Evolutionary conservation across 2,888 invertebrate species (phyloP).

Genomic region (Drosophila ochracea): DNA sequence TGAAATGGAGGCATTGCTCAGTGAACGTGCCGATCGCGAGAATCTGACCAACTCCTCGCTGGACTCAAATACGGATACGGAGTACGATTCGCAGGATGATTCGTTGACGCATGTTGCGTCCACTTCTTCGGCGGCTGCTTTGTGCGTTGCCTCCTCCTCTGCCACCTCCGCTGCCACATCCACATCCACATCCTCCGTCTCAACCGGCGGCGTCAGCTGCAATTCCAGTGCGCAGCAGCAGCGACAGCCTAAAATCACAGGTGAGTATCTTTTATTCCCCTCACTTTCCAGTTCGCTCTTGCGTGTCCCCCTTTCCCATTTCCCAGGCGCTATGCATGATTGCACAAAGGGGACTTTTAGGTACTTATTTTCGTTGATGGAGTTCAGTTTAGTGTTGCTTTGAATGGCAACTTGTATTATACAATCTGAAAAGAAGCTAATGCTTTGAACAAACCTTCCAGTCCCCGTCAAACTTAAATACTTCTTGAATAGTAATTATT

Average conservation of each 20-base stretch:
- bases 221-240: conserved; percentile 46
- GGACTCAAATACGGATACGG: conserved; percentile 79
- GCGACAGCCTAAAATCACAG: conserved; percentile 85
- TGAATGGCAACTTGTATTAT: neutral
- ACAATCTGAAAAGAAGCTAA: neutral
- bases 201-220: conserved; percentile 5
- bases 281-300: neutral
- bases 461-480: neutral
- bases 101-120: conserved; percentile 57
- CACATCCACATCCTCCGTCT: neutral
- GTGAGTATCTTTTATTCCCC: conserved; percentile 67
- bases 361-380: conserved; percentile 27
- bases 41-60: conserved; percentile 70
- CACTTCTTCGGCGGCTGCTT: conserved; percentile 51
- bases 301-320: conserved; percentile 14
- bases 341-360: conserved; percentile 35
- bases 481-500: neutral
- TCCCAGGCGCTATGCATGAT: conserved; percentile 65
- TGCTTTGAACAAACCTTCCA: neutral
- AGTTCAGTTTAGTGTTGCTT: conserved; percentile 6
- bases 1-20: conserved; percentile 77
- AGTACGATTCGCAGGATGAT: conserved; percentile 84
- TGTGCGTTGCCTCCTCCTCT: conserved; percentile 20
- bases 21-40: conserved; percentile 83
- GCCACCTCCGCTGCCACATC: conserved; percentile 20